Percentiles rank a stretch among this genome's conserved stretches.
Conservation (phyloP, 2,113 vertebrate genomes). For the Ammodytes dubius region DNA sequence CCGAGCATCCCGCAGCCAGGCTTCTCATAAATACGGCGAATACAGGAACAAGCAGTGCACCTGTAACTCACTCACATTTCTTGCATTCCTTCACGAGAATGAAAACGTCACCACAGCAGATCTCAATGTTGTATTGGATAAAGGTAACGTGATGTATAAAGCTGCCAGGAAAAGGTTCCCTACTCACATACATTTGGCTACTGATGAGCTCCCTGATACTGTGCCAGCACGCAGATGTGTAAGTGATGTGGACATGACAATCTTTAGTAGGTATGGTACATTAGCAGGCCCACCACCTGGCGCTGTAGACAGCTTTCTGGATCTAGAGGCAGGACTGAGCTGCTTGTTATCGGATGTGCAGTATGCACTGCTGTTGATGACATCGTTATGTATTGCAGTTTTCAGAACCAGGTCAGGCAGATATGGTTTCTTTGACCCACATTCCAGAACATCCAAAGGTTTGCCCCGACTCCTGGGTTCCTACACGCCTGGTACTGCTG, state of each 20-base stretch:
- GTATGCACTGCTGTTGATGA: not conserved
- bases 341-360: not conserved
- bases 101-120: not conserved
- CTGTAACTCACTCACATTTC: constrained; percentile 13
- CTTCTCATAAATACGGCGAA: not conserved
- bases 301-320: not conserved
- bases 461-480: not conserved
- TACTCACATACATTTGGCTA: not conserved
- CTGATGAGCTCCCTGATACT: not conserved
- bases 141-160: not conserved
- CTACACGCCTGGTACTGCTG: not conserved
- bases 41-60: constrained; percentile 5
- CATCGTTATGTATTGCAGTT: not conserved
- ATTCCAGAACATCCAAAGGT: constrained; percentile 3
- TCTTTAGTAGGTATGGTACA: not conserved
- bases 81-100: constrained; percentile 15
- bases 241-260: not conserved
- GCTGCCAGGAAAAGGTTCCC: not conserved
- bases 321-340: not conserved
- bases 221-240: not conserved
- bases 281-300: not conserved
- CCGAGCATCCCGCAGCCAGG: constrained; percentile 12
- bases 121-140: constrained; percentile 10
- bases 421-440: constrained; percentile 12
- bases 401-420: constrained; percentile 3